Base-by-base conservation (phyloP, 2,797 vertebrate species). In the Gorsachius magnificus region DNA sequence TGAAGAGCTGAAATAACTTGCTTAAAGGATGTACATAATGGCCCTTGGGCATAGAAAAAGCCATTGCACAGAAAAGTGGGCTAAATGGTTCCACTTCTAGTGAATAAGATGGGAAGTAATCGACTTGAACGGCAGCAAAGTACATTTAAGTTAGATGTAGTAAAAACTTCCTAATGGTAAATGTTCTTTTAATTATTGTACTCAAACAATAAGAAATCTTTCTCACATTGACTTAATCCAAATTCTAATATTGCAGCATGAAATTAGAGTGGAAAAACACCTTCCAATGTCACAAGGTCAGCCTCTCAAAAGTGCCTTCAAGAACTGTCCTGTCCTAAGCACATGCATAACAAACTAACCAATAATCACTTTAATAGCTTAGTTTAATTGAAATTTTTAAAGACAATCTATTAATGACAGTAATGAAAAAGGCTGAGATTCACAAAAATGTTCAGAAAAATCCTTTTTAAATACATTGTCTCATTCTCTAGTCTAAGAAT, bases 381-480 rank as follows among this genome's bases (percentile, higher is more conserved):
- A 21, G 19, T 48, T 76, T 74, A 92, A 79, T 38, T 84, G 38
- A 56, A 6, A 31, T 45, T 71, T 84, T 77, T 5, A 1, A 45
- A 89, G 77, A 16, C 18, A 68, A 50, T 58, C 24, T 70, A 17
- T 74, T 74, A 66, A 63, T 90, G 33, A 45, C 16, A 46, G 19
- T 51, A 77, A 68, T 61, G 8, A 13, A 66, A 90, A 88, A 79
- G n/a, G 12, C 20, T 89, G 80, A 89, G 16, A 10, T 66, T 94
- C 43, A 83, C 63, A 90, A 87, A 95, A 79, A 71, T 35, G 35
- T 85, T 85, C 28, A 91, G n/a, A 89, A 92, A 89, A 90, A 89
- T 61, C 20, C 10, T 64, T 60, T 95, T 80, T 36, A 87, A 77
- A 95, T 83, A 64, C n/a, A 68, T 54, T 82, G 46, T 71, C 43